Evolutionary conservation across 2,888 invertebrate species (phyloP).

Genomic region (Lepidocyrtoides sp.): DNA sequence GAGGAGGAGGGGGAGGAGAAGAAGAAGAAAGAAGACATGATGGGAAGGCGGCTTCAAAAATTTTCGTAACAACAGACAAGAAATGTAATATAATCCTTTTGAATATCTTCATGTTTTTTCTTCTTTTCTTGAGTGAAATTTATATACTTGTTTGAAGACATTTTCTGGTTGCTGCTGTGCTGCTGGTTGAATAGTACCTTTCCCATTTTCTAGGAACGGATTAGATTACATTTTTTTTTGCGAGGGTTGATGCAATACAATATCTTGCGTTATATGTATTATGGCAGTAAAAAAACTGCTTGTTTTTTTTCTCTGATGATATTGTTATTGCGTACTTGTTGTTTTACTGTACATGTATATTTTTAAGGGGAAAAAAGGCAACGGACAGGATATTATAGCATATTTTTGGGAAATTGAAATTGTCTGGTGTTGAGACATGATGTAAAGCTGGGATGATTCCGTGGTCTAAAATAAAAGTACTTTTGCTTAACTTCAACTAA

Average conservation of each 20-base stretch:
- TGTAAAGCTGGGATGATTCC: neutral
- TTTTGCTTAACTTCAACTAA: neutral
- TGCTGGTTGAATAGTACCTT: neutral
- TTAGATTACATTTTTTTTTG: neutral
- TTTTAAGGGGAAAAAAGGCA: neutral
- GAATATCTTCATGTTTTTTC: neutral
- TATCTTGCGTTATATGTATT: neutral
- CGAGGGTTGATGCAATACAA: neutral
- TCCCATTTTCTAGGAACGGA: neutral
- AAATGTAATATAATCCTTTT: slow-evolving; percentile 51
- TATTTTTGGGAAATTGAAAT: slow-evolving; percentile 43
- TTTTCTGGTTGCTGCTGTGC: no score
- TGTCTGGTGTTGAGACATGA: slow-evolving; percentile 15
- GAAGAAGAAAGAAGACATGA: neutral
- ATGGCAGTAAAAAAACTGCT: neutral
- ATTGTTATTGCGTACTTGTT: neutral
- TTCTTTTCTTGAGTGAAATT: neutral
- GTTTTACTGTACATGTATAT: neutral
- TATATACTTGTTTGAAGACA: neutral
- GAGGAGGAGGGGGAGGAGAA: neutral
- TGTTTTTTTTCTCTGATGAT: no score
- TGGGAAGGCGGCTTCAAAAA: neutral
- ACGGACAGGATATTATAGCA: neutral
- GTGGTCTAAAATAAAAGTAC: neutral
- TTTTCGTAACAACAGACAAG: neutral